Percentiles rank a stretch among this genome's conserved stretches.
Conservation (phyloP, 2,888 invertebrate species). For the Formica aserva region DNA sequence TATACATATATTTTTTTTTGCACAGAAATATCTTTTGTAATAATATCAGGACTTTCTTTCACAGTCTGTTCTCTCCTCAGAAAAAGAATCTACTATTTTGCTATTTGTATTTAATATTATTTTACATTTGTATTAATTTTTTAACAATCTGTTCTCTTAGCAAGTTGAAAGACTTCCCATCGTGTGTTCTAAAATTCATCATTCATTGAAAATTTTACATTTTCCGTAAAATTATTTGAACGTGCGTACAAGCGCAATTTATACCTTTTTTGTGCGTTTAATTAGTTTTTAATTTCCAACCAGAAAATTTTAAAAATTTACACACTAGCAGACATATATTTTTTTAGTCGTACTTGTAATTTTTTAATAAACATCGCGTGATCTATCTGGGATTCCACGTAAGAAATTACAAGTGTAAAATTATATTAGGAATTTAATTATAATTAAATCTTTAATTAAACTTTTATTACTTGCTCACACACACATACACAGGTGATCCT, state of each 20-base stretch:
- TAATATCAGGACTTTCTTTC: neutral
- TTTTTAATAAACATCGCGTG: neutral
- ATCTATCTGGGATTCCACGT: neutral
- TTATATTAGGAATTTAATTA: neutral
- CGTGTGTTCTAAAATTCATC: neutral
- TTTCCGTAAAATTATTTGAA: neutral
- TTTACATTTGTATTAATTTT: neutral
- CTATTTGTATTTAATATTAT: neutral
- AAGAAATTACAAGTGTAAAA: neutral
- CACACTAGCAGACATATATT: neutral
- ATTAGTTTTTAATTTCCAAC: neutral
- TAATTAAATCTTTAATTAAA: conserved; percentile 21
- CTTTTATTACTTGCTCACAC: neutral
- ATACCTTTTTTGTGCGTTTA: neutral
- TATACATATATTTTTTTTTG: neutral
- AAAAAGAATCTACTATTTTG: neutral
- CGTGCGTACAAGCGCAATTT: too few species aligned
- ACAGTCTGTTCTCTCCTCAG: neutral
- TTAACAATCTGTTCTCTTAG: neutral
- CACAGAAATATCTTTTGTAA: neutral
- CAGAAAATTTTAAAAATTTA: neutral
- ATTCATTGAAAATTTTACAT: neutral
- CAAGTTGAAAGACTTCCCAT: neutral
- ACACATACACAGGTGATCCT: neutral
- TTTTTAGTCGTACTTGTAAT: neutral